Percentiles rank a stretch among this genome's conserved stretches.
Evolutionary conservation across 92 coral and sea anemone species (phyloP).

Genomic region (Phenganax subtilis): DNA sequence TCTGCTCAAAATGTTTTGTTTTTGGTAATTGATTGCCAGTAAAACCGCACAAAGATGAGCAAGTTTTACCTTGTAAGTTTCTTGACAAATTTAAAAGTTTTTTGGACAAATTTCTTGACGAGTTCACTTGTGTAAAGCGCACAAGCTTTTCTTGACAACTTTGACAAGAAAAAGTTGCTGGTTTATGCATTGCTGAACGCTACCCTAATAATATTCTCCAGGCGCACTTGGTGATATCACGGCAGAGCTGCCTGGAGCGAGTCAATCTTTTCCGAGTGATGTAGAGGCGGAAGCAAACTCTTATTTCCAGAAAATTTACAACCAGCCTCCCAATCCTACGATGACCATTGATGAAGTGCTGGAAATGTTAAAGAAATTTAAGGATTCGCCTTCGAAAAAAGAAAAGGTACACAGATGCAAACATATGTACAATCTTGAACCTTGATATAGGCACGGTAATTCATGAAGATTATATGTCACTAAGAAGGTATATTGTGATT

Average conservation of each 20-base stretch:
- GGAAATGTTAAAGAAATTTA: slow-evolving; percentile 92
- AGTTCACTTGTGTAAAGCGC: no score
- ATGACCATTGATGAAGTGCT: slow-evolving; percentile 94
- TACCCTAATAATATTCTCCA: background rate
- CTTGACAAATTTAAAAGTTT: no score
- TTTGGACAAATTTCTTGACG: no score
- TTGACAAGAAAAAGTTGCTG: no score
- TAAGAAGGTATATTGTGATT: no score
- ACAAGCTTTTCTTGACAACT: no score
- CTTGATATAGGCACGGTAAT: no score
- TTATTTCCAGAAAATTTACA: slow-evolving; percentile 91
- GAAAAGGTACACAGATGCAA: slow-evolving; percentile 62
- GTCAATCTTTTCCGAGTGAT: slow-evolving; percentile 87
- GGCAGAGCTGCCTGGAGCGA: slow-evolving; percentile 97
- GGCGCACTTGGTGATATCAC: slow-evolving; percentile 59
- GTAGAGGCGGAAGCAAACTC: slow-evolving; percentile 98
- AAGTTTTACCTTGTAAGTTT: background rate
- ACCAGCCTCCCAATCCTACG: slow-evolving; percentile 96
- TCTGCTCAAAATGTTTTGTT: no score
- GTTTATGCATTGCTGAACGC: no score
- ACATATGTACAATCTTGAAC: no score
- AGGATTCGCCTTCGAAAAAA: slow-evolving; percentile 81
- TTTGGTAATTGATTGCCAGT: no score
- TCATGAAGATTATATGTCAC: no score
- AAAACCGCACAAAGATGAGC: background rate